Percentiles rank a stretch among this genome's conserved stretches.
Evolutionary conservation across 2,113 vertebrate genomes (phyloP).

Genomic region (Aix galericulata): DNA sequence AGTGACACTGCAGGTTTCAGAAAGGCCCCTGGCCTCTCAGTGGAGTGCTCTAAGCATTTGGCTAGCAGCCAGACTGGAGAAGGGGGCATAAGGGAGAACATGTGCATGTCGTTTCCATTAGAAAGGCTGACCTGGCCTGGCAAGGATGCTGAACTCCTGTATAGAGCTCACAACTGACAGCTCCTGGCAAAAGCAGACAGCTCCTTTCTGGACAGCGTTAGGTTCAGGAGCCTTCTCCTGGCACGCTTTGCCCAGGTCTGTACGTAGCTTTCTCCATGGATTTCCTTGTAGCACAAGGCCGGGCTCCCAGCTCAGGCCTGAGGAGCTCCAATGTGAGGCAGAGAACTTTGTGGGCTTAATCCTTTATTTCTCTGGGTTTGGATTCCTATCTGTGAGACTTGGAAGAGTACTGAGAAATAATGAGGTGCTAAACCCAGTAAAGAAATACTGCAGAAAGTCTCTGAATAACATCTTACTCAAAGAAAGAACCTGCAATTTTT

Average conservation of each 20-base stretch:
- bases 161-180: not conserved
- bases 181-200: not conserved
- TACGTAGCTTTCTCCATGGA: rapidly evolving
- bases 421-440: not conserved
- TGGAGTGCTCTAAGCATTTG: not conserved
- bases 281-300: not conserved
- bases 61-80: not conserved
- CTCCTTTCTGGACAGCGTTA: not conserved
- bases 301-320: not conserved
- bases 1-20: not conserved
- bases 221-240: not conserved
- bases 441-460: not conserved
- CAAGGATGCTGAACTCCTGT: not conserved
- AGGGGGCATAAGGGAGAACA: rapidly evolving
- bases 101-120: not conserved
- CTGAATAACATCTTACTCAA: not conserved
- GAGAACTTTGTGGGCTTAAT: not conserved
- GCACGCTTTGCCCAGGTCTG: rapidly evolving
- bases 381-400: not conserved
- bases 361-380: not conserved
- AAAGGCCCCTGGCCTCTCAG: not conserved
- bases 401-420: not conserved
- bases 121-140: not conserved
- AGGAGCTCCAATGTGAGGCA: not conserved
- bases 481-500: not conserved